These are phyloP conservation scores for Tiliacea aurago DNA, from an alignment of 2,888 invertebrate species.

Conservation along the genomic window DNA sequence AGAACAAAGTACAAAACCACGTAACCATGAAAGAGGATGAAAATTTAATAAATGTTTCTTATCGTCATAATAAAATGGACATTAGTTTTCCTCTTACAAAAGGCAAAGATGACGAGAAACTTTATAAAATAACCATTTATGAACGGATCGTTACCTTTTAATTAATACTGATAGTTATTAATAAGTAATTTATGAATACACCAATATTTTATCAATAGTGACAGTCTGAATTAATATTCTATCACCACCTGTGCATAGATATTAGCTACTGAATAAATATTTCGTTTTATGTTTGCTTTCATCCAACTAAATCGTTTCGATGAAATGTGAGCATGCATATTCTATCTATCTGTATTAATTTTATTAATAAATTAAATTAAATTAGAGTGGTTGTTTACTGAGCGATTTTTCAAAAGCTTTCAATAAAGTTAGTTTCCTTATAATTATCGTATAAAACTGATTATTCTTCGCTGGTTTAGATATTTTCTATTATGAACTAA, in stretches of 20 bases:
- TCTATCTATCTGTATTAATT: constrained; percentile 3
- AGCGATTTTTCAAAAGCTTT: constrained; percentile 19
- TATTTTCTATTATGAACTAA: neutral
- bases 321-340: constrained; percentile 33
- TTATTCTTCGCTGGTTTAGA: neutral
- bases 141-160: neutral
- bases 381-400: neutral
- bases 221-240: constrained; percentile 3
- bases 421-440: neutral
- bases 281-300: constrained; percentile 9
- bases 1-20: constrained; percentile 8
- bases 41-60: constrained; percentile 5
- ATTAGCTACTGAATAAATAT: constrained; percentile 17
- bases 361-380: neutral
- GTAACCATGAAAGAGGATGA: neutral
- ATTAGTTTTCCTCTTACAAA: neutral
- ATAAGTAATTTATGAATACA: neutral
- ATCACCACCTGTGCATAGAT: neutral
- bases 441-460: neutral
- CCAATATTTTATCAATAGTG: neutral
- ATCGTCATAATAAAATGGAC: neutral
- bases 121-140: neutral
- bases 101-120: neutral
- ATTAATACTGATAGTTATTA: neutral
- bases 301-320: constrained; percentile 4